Evolutionary conservation across 2,797 vertebrate species (phyloP), one percentile per base, ranked within the genome.

Genomic region (Monodelphis domestica): DNA sequence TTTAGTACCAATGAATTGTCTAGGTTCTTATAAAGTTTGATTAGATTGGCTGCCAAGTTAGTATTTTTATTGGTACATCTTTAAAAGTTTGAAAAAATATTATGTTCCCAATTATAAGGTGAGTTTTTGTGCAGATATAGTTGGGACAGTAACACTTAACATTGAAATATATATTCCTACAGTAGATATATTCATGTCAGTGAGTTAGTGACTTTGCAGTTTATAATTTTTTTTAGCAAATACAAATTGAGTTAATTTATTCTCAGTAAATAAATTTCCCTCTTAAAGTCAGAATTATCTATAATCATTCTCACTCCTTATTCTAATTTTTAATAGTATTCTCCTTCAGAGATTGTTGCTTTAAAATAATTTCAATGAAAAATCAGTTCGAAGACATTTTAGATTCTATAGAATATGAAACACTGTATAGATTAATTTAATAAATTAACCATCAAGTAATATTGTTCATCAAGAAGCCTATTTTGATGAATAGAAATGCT

Each of bases 401-500:
- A 53, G 28, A 88, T 87, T 94, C 87, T 94, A 90, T 53, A 92
- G 84, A 87, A 24, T 87, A 56, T 78, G 88, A 95, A 92, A 56
- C 15, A 38, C 50, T 38, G 1, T 33, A 12, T 91, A 90, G 91
- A 87, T 63, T 12, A 50, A 88, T 88, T 88, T 30, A 53, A 51
- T 53, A 33, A 52, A 88, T 88, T 53, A 88, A 53, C 12, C 33
- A 45, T 57, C n/a, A 95, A 89, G 9, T 88, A 54, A 84, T 50
- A 12, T 53, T 92, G 17, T 78, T 55, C 12, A 15, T 53, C 52
- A 28, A 6, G 33, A 53, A 78, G 87, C 90, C 33, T 92, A 9
- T 93, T 96, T 95, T 94, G 70, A 93, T 92, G 50, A 94, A 87
- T 90, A 90, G 21, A 92, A 94, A 89, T 91, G 51, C 89, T 95